Evolutionary conservation across 1,140 invertebrate genomes (phyloP), one percentile per base, ranked within the genome.

Genomic region (Triops cancriformis): DNA sequence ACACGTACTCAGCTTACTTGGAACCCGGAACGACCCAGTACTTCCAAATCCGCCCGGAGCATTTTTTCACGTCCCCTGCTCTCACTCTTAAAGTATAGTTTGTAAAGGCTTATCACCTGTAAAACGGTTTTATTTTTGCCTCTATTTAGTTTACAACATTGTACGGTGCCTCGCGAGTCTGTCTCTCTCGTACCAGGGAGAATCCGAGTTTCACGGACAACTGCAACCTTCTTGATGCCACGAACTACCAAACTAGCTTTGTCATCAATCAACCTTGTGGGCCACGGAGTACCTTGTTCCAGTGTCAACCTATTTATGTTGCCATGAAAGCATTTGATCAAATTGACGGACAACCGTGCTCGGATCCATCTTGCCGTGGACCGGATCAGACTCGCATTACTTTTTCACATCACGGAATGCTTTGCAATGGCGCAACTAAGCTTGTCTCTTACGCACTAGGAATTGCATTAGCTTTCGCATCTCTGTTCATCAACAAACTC

Each of bases 221-320:
- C 31, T 78, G 77, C 26, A 78, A 78, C 26, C 37, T 42, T 26
- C 27, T 73, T 5, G 43, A 45, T 18, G 18, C 64, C 5, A 73
- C 77, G 4, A 73, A 43, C 11, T 73, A 78, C 18, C 73, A 73
- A 18, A 14, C 74, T 72, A 73, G 74, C 10, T 78, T 78, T 73
- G 51, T 42, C 42, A 73, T 78, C 41, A 78, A 9, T 26, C 77
- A 78, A 28, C 77, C 77, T 31, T 78, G 77, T 74, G 72, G 72
- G 1, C 37, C 42, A 74, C 42, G 73, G 23, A 72, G 42, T n/a
- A 18, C 18, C 23, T 41, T 73, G 2, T 26, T 28, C 23, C 41
- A 73, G 10, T 78, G 77, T 9, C 26, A 28, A 26, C 64, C 64
- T 41, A 74, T 78, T 31, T 78, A 78, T 37, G 51, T 78, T 73